These are phyloP conservation scores for Diabrotica undecimpunctata DNA, from an alignment of 1,140 invertebrate genomes.

Conservation along the genomic window DNA sequence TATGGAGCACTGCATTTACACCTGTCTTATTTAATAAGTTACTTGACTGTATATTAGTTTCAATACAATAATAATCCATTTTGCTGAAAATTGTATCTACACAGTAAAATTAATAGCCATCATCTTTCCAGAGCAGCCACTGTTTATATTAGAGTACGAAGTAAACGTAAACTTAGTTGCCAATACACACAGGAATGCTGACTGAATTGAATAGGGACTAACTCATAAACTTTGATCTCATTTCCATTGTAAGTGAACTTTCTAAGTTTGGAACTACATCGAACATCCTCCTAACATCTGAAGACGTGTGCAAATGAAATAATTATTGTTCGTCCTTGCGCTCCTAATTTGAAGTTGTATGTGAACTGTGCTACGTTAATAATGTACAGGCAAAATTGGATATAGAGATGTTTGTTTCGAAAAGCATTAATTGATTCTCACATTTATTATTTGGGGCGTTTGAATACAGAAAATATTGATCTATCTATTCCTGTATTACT, in stretches of 20 bases:
- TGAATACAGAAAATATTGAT: no score
- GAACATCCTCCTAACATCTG: background rate
- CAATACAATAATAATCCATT: no score
- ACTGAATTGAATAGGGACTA: background rate
- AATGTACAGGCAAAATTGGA: background rate
- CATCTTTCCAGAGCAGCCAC: background rate
- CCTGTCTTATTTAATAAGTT: no score
- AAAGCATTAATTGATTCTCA: no score
- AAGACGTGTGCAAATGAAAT: slow-evolving; percentile 2
- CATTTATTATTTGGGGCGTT: no score
- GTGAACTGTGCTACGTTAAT: background rate
- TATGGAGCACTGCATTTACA: no score
- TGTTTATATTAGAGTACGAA: background rate
- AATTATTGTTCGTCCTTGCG: background rate
- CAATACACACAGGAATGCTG: background rate
- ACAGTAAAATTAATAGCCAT: background rate
- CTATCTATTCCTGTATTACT: no score
- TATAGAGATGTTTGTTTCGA: background rate
- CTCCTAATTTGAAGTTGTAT: background rate
- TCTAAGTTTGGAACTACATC: background rate
- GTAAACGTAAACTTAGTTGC: background rate
- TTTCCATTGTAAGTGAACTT: background rate
- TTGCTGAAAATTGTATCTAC: no score
- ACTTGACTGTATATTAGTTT: no score
- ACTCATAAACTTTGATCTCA: background rate